Base-by-base conservation (phyloP, 2,113 vertebrate species). In the Mixornis gularis region DNA sequence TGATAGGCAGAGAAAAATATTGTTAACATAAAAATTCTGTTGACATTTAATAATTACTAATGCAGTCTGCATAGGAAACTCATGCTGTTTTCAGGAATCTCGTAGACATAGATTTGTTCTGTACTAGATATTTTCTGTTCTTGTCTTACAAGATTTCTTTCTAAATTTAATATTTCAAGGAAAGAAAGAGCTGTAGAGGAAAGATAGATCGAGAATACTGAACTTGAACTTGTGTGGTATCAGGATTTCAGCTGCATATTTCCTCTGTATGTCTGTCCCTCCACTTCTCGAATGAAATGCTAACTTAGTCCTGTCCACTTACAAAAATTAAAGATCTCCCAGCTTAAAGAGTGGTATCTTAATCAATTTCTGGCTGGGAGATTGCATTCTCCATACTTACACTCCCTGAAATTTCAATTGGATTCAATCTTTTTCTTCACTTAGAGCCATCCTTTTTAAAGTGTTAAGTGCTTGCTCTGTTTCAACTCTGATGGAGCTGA, bases 381-480 rank as follows among this genome's bases (percentile, higher is more conserved):
- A 77, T 84, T 87, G 29, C 51, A 21, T 69, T 77, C 63, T 59
- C 22, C 32, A 16, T 79, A 69, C 46, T 87, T 92, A 51, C 0
- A 1, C 80, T 77, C 26, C 20, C 59, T 94, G 78, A 90, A 90
- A 86, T 95, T 90, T 84, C 79, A 92, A n/a, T 82, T 43, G 38
- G 41, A 29, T 79, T 32, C 41, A 71, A 64, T 85, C 49, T 86
- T 94, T 84, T 92, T 63, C 36, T 86, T 84, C 65, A 38, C 69
- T 93, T 88, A 83, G 15, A 81, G 32, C 17, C 24, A 60, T 80
- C 16, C 7, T 70, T 92, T 87, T 70, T 80, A 70, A 63, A 32
- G 30, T 59, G 22, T 60, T 64, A 91, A 95, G 53, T 63, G 34
- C 44, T 92, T 93, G 25, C 24, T 92, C 60, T 90, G 44, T 88